phyloP scores from a whole-genome alignment of 1,140 invertebrate species.

The Brachionus koreanus region DNA sequence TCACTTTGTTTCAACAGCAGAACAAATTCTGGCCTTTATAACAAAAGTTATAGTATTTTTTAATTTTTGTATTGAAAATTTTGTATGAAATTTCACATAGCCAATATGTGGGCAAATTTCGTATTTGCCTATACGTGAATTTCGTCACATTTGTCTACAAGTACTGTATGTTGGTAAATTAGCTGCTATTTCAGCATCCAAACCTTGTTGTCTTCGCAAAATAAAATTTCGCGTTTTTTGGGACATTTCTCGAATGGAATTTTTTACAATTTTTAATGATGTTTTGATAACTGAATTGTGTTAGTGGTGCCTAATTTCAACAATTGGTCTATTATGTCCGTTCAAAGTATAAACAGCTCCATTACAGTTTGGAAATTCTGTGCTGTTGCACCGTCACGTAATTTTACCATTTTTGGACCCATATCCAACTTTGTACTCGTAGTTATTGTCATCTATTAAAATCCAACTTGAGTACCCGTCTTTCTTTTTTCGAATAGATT shows the following conservation, averaged over 20 bases:
- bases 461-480: not conserved
- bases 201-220: not conserved
- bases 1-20: no score
- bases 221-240: not conserved
- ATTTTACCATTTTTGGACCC: not conserved
- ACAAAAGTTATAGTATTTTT: no score
- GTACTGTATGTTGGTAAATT: not conserved
- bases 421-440: not conserved
- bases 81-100: no score
- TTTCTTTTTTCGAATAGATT: not conserved
- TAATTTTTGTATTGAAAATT: no score
- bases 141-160: not conserved
- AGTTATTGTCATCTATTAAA: not conserved
- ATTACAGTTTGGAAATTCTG: not conserved
- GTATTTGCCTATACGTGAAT: not conserved
- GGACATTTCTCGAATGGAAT: not conserved
- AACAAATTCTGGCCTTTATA: no score
- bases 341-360: not conserved
- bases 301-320: not conserved
- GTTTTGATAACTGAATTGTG: not conserved
- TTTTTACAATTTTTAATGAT: not conserved
- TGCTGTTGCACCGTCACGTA: not conserved
- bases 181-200: not conserved
- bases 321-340: not conserved
- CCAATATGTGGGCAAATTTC: no score